These are phyloP conservation scores for Alca torda DNA, from an alignment of 2,797 vertebrate genomes.

Conservation along the genomic window DNA sequence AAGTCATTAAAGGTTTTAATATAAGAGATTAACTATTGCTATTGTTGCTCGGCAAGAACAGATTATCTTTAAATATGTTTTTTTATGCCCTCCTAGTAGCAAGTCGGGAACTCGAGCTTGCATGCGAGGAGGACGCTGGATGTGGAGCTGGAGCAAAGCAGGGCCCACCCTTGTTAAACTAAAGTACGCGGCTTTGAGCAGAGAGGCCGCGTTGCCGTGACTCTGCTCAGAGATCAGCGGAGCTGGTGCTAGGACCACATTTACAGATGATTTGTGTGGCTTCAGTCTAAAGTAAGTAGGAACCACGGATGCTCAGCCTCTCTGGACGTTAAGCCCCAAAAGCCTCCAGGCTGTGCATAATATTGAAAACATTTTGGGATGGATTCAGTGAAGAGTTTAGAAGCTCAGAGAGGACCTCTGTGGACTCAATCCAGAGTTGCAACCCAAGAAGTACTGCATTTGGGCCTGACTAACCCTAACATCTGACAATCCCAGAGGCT, in stretches of 20 bases:
- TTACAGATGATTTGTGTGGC: not conserved
- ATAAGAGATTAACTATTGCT: slow-evolving; percentile 10
- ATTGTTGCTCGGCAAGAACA: not conserved
- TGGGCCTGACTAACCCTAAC: not conserved
- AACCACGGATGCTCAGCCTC: not conserved
- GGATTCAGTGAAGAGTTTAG: not conserved
- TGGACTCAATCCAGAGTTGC: not conserved
- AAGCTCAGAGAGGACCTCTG: not conserved
- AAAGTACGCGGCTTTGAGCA: not conserved
- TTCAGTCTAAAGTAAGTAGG: not conserved
- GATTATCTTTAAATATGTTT: slow-evolving; percentile 38
- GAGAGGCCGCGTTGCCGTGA: fast-evolving
- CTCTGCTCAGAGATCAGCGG: not conserved
- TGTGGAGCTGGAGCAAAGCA: not conserved
- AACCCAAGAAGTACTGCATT: not conserved
- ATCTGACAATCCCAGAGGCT: not conserved
- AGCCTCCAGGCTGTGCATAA: not conserved
- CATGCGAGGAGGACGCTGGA: not conserved
- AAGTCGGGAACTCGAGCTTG: not conserved
- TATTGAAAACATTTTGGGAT: not conserved
- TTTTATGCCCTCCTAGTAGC: not conserved
- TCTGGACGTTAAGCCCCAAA: not conserved
- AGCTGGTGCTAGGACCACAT: not conserved
- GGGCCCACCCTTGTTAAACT: not conserved
- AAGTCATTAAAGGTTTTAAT: slow-evolving; percentile 26